Conservation (phyloP, 2,888 invertebrate genomes). For the Phortica okadai region DNA sequence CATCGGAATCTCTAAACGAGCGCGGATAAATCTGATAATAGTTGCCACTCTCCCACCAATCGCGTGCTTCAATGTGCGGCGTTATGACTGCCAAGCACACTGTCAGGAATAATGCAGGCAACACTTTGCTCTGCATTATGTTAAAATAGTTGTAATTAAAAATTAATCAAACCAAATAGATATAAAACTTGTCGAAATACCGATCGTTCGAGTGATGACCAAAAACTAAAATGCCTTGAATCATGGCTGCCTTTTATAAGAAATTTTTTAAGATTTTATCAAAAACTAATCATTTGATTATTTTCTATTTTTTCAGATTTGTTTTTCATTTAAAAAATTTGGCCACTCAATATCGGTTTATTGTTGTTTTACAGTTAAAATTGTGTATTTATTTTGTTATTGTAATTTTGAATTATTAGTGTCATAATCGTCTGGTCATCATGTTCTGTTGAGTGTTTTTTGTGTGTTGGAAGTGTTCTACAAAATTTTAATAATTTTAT, state of each 20-base stretch:
- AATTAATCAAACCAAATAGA: neutral
- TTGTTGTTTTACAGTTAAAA: neutral
- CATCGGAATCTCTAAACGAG: constrained; percentile 87
- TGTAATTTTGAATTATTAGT: neutral
- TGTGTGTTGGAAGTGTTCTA: neutral
- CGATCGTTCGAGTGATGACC: neutral
- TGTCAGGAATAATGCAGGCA: constrained; percentile 23
- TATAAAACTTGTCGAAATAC: neutral
- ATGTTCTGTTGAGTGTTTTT: neutral
- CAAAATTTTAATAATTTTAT: no score
- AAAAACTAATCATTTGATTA: neutral
- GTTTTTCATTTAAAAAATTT: neutral
- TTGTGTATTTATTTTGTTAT: neutral
- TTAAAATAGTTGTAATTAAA: constrained; percentile 8
- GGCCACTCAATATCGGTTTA: neutral
- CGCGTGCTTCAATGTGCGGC: constrained; percentile 39
- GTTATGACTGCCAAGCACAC: constrained; percentile 32
- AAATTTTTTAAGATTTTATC: neutral
- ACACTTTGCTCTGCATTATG: constrained; percentile 47
- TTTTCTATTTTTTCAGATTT: no score
- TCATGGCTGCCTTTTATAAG: neutral
- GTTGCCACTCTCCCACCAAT: constrained; percentile 75
- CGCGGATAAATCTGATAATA: constrained; percentile 89
- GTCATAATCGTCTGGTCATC: neutral
- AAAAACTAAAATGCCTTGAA: neutral